Conservation (phyloP, 2,888 invertebrate species). For the Tholera decimalis region DNA sequence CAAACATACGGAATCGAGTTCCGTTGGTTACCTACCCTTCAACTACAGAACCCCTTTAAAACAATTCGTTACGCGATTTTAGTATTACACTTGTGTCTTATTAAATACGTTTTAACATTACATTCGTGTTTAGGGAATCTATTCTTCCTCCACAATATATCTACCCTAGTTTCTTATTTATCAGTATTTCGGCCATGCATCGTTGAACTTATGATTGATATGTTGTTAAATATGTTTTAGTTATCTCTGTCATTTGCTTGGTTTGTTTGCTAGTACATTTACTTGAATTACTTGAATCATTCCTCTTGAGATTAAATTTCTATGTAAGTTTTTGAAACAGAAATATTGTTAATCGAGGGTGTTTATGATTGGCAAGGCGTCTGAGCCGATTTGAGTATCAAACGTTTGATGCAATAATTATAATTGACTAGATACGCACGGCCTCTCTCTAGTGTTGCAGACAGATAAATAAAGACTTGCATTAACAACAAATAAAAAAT, state of each 20-base stretch:
- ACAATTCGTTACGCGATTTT: neutral
- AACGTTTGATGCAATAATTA: neutral
- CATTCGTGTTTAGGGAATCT: constrained; percentile 2
- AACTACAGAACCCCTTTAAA: too few species aligned
- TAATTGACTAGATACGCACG: too few species aligned
- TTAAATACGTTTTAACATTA: too few species aligned
- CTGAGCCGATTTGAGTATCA: neutral
- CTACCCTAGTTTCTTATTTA: constrained; percentile 12
- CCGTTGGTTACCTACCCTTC: too few species aligned
- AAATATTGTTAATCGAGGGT: constrained; percentile 1
- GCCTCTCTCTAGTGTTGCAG: too few species aligned
- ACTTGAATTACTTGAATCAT: constrained; percentile 33
- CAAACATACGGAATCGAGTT: too few species aligned
- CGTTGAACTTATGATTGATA: constrained; percentile 70
- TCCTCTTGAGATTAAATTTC: constrained; percentile 1
- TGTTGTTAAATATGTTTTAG: constrained; percentile 58
- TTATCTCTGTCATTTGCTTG: constrained; percentile 42
- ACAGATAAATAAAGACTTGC: too few species aligned
- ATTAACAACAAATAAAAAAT: too few species aligned
- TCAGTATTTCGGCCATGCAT: constrained; percentile 69
- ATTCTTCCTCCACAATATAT: constrained; percentile 23
- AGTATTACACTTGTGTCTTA: too few species aligned
- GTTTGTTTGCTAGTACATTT: constrained; percentile 31
- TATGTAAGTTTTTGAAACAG: neutral
- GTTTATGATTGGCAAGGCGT: neutral